Evolutionary conservation across 2,888 invertebrate genomes (phyloP), one percentile per base, ranked within the genome.

Genomic region (Brassicogethes aeneus): DNA sequence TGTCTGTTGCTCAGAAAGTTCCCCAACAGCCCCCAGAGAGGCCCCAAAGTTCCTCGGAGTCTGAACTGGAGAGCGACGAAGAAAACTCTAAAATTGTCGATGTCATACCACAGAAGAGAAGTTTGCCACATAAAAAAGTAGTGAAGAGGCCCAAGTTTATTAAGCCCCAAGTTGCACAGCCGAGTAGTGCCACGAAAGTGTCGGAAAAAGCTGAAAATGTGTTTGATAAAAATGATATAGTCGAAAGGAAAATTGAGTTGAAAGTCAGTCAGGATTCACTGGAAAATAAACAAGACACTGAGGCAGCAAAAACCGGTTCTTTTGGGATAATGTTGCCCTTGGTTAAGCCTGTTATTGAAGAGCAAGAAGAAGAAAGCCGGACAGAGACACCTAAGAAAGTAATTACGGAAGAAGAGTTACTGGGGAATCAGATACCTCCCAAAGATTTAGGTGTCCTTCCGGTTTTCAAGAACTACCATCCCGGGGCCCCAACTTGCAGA

Each of bases 401-500:
- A 23, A 79, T 86, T 46, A 75, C 77, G 2, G 73, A 73, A 40
- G 76, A 78, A 52, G 79, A 86, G 62, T 65, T 90, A 29, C 67
- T 74, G 40, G 68, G 71, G 23, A 85, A 87, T 51, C 79, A 80
- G 60, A 73, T 92, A 48, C 76, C 83, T 2, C 66, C 70, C 35
- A 79, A 77, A 59, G 85, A 90, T 62, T 78, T 86, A 66, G 76
- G 77, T 57, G 66, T 80, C 14, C 65, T 91, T 48, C 77, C 88
- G 3, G 82, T 91, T 14, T 94, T 86, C 60, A 89, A 85, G 63
- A 89, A 88, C 59, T 95, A 95, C 65, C 77, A 82, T 48, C 73
- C 80, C 5, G 94, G 94, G 1, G 77, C 80, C 39, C 83, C 85
- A 2, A 85, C 85, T 14, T 80, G 82, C 70, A 79, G 92, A 47